Conservation (phyloP, 2,797 vertebrate genomes). For the Dallia pectoralis region DNA sequence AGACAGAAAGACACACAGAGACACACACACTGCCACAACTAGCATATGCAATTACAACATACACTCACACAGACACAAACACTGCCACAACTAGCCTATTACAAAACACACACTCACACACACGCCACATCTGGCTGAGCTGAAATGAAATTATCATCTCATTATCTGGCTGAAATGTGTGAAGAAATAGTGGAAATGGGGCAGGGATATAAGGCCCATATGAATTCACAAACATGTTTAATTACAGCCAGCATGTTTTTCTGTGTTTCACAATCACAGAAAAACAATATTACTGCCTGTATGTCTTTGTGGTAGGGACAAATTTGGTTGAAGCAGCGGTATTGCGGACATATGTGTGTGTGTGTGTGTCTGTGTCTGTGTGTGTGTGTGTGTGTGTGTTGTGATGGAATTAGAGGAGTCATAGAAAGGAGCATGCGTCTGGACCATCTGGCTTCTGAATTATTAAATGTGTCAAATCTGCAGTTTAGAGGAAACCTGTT, state of each 20-base stretch:
- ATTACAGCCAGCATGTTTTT: neutral
- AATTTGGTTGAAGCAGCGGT: slow-evolving; percentile 27
- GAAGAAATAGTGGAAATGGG: neutral
- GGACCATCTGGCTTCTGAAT: slow-evolving; percentile 71
- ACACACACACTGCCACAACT: too few relatives aligned
- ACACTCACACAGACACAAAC: too few relatives aligned
- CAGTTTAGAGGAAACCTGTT: slow-evolving; percentile 62
- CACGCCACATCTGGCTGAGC: slow-evolving; percentile 30
- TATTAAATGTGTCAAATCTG: slow-evolving; percentile 70
- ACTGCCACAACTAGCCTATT: neutral
- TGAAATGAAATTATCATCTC: slow-evolving; percentile 34
- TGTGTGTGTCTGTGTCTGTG: slow-evolving; percentile 21
- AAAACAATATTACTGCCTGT: neutral
- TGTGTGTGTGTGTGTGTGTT: slow-evolving; percentile 5
- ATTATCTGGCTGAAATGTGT: slow-evolving; percentile 30
- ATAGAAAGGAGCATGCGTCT: slow-evolving; percentile 49
- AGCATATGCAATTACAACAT: too few relatives aligned
- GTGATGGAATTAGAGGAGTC: slow-evolving; percentile 61
- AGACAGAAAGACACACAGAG: too few relatives aligned
- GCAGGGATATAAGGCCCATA: neutral
- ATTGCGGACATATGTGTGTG: neutral
- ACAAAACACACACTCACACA: slow-evolving; percentile 28
- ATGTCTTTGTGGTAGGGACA: slow-evolving; percentile 22
- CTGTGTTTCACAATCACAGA: neutral
- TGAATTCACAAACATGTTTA: neutral